Evolutionary conservation across 2,888 invertebrate species (phyloP).

Genomic region (Caenorhabditis virilis): DNA sequence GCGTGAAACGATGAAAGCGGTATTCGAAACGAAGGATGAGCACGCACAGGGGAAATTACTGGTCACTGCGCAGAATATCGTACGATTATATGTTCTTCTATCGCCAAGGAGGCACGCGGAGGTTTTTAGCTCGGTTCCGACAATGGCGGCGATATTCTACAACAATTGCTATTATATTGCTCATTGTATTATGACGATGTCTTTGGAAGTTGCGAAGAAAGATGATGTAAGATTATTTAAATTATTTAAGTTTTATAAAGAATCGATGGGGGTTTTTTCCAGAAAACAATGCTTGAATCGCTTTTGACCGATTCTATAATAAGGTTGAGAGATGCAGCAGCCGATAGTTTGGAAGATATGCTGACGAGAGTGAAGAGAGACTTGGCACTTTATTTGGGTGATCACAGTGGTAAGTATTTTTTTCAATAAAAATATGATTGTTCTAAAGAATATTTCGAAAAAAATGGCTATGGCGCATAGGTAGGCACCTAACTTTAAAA

Average conservation of each 20-base stretch:
- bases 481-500: too few relatives aligned
- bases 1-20: conserved; percentile 46
- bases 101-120: conserved; percentile 56
- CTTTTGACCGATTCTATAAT: conserved; percentile 47
- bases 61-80: conserved; percentile 58
- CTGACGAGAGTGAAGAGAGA: conserved; percentile 43
- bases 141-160: conserved; percentile 61
- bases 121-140: conserved; percentile 58
- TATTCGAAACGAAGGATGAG: conserved; percentile 47
- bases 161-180: conserved; percentile 64
- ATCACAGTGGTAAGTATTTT: conserved; percentile 12
- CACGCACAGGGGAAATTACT: conserved; percentile 32
- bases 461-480: too few relatives aligned
- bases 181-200: conserved; percentile 55
- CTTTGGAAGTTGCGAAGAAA: conserved; percentile 20
- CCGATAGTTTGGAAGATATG: conserved; percentile 55
- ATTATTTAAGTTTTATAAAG: not conserved
- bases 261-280: not conserved
- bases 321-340: conserved; percentile 48
- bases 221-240: not conserved
- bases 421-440: too few relatives aligned
- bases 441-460: too few relatives aligned
- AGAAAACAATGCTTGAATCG: conserved; percentile 30
- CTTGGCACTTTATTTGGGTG: conserved; percentile 28
- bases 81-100: conserved; percentile 56